These are phyloP conservation scores for Nomada lathburiana DNA, from an alignment of 2,888 invertebrate genomes.

Conservation along the genomic window DNA sequence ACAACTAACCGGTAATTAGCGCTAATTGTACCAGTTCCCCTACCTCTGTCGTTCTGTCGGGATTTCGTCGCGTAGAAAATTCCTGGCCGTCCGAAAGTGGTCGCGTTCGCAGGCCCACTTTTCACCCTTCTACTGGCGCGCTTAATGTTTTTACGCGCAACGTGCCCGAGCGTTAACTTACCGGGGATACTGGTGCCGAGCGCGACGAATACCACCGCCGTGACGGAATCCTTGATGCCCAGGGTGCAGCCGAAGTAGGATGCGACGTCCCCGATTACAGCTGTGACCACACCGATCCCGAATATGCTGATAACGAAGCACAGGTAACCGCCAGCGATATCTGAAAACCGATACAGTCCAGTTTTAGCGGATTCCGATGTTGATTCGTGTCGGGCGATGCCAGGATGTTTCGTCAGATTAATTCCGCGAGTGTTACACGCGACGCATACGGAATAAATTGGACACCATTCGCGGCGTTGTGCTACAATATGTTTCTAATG, in stretches of 20 bases:
- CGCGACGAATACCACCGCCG: constrained; percentile 98
- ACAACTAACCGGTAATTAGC: constrained; percentile 34
- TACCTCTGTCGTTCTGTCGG: not conserved
- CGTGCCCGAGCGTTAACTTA: constrained; percentile 82
- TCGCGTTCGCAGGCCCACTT: not conserved
- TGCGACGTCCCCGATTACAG: constrained; percentile 98
- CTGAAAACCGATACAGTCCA: constrained; percentile 85
- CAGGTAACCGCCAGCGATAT: constrained; percentile 96
- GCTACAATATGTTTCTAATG: no score
- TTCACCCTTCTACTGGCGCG: no score
- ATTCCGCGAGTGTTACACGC: not conserved
- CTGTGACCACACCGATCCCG: constrained; percentile 97
- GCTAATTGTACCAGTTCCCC: constrained; percentile 24
- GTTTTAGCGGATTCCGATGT: not conserved
- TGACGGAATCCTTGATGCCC: constrained; percentile 98
- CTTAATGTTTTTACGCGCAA: no score
- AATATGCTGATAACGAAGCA: constrained; percentile 97
- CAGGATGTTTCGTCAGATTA: not conserved
- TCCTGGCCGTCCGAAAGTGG: not conserved
- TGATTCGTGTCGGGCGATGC: not conserved
- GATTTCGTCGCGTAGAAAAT: constrained; percentile 31
- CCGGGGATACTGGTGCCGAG: constrained; percentile 99
- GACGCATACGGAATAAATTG: no score
- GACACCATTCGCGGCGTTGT: no score
- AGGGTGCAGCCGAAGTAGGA: constrained; percentile 99